Base-by-base conservation (phyloP, 2,888 invertebrate genomes). In the Gandaritis pyraliata region DNA sequence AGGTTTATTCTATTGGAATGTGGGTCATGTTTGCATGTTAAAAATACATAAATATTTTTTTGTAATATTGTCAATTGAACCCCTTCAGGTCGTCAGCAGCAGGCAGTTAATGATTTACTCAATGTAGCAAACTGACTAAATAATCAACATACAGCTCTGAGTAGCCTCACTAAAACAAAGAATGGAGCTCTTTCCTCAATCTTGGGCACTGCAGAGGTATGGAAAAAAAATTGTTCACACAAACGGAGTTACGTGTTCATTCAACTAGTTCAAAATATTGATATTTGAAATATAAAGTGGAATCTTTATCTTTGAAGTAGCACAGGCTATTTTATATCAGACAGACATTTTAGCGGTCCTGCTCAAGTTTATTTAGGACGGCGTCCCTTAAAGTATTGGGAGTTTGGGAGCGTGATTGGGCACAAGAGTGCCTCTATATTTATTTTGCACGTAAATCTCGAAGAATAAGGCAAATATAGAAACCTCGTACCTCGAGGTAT, bases 381-480 rank as follows among this genome's bases (percentile, higher is more conserved):
- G 83, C 38, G 75, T 76, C 77, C 75, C 75, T 73, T 72, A 64
- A 70, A 79, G 81, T 81, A 86, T 82, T 77, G 83, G 79, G 72
- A 73, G 70, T 81, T 82, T 76, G 83, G 79, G 71, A 74, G 71
- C 83, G 81, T 86, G 88, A 88, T 88, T 88, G 87, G 85, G 78
- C 82, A 77, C 80, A 73, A 71, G 76, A 80, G 74, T 73, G 75
- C 73, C 58, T 73, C 74, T 75, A 74, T 83, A 81, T 87, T 86
- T 86, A 83, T 86, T 83, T 82, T 82, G 82, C 83, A 85, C 84
- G 87, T 83, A 88, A 86, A 87, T 86, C 83, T 84, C 81, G 82
- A 81, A 81, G 82, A 81, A 82, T 76, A 83, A 80, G 75, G 81
- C 82, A 83, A 81, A 81, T 78, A 82, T 72, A 69, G 70, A 71